Evolutionary conservation across 2,888 invertebrate genomes (phyloP).

Genomic region (Emmelina monodactyla): DNA sequence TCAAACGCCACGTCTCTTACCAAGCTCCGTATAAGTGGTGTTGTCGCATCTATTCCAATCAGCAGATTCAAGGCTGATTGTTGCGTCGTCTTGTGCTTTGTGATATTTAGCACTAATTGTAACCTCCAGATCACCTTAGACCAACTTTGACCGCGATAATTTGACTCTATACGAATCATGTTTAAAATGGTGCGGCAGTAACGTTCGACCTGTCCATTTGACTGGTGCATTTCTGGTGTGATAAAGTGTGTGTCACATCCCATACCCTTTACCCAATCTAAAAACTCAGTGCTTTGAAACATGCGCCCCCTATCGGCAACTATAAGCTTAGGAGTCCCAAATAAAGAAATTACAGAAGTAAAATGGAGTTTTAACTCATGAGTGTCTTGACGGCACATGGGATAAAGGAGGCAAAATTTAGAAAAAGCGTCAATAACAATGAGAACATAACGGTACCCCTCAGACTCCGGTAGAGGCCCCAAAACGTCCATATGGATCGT

Average conservation of each 20-base stretch:
- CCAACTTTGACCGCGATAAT: conserved; percentile 2
- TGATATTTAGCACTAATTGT: no score
- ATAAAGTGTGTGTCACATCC: conserved; percentile 16
- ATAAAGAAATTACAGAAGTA: conserved; percentile 13
- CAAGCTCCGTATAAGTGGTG: no score
- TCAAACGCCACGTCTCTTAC: no score
- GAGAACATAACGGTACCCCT: conserved; percentile 13
- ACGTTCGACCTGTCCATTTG: conserved; percentile 14
- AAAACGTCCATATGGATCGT: conserved; percentile 11
- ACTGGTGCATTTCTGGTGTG: conserved; percentile 18
- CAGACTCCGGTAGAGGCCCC: conserved; percentile 15
- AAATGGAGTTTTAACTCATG: conserved; percentile 13
- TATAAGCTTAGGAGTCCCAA: conserved; percentile 16
- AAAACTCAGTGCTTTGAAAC: conserved; percentile 16
- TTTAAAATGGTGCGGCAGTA: conserved; percentile 12
- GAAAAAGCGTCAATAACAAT: conserved; percentile 17
- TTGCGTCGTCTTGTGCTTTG: no score
- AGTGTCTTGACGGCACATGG: conserved; percentile 16
- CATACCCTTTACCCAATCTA: conserved; percentile 7
- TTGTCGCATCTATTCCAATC: no score
- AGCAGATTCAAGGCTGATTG: no score
- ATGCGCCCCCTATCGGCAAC: conserved; percentile 18
- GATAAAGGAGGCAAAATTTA: conserved; percentile 17
- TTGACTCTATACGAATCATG: conserved; percentile 11
- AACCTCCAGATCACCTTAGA: no score